Evolutionary conservation across 2,888 invertebrate species (phyloP), one percentile per base, ranked within the genome.

Genomic region (Noctua comes): DNA sequence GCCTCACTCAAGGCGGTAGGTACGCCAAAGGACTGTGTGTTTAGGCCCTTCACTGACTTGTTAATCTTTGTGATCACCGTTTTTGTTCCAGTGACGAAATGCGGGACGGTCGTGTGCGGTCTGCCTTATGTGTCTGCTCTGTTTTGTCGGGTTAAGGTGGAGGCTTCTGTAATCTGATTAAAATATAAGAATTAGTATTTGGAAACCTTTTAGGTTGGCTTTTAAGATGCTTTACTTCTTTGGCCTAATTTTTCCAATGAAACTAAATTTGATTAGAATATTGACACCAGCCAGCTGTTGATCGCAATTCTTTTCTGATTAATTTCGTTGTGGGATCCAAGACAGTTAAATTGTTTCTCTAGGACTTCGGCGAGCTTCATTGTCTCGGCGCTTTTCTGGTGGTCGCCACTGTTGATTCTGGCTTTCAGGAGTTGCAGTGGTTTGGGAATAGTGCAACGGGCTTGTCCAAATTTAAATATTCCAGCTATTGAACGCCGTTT

Each of bases 11-110:
- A 68, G 77, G 77, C 82, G 79, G 81, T 81, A 84, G 88, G 87
- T 86, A 86, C 81, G 84, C 77, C 83, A 88, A 88, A 89, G 89
- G 88, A 80, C 87, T 94, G 92, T 94, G 90, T 94, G 91, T 92
- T 94, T 93, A 95, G 93, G 92, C 78, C 88, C 90, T 90, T 91
- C 91, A 91, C 91, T 90, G 91, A 93, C 93, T 93, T 92, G 93
- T 92, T 94, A 94, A 94, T 93, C 93, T 93, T 90, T 75, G 86
- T 88, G 89, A 91, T 91, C 89, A 87, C 86, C 82, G 89, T 89
- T 90, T 91, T 90, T 90, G 91, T 89, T 87, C 77, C 73, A 88
- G 90, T 91, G 91, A 90, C 85, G 88, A 87, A 85, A 85, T 79
- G 75, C 80, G 88, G 85, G 86, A 46, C 73, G 82, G 70, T 27